Evolutionary conservation across 2,797 vertebrate genomes (phyloP).

Genomic region (Aselliscus stoliczkanus): DNA sequence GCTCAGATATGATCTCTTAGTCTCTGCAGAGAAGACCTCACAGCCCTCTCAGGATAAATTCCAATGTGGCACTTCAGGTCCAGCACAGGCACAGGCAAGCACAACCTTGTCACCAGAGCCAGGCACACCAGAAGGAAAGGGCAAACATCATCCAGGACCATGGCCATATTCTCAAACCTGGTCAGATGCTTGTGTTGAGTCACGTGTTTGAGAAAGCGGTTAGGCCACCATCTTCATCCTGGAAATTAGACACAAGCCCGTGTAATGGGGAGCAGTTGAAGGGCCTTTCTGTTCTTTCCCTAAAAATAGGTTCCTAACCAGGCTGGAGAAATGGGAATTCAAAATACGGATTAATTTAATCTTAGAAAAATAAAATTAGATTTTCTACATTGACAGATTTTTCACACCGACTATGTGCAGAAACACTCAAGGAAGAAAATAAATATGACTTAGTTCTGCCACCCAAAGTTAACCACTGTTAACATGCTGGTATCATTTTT

Average conservation of each 20-base stretch:
- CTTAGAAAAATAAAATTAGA: neutral
- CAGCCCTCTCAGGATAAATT: neutral
- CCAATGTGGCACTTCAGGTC: neutral
- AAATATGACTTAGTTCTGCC: neutral
- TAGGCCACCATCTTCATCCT: neutral
- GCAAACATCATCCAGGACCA: too few species aligned
- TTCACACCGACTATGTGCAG: neutral
- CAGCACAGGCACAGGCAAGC: rapidly evolving
- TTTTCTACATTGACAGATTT: neutral
- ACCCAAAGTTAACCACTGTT: neutral
- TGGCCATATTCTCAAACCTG: neutral
- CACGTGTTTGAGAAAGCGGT: neutral
- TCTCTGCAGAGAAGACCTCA: neutral
- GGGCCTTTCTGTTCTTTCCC: neutral
- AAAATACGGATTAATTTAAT: neutral
- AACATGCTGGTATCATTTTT: neutral
- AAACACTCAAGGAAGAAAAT: neutral
- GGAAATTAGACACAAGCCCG: neutral
- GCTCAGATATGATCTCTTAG: too few species aligned
- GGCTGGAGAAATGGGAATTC: neutral
- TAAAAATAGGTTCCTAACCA: neutral
- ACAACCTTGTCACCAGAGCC: neutral
- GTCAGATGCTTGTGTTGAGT: neutral
- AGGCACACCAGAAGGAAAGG: neutral
- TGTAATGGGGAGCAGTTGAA: neutral